Evolutionary conservation across 2,888 invertebrate species (phyloP), one percentile per base, ranked within the genome.

Genomic region (Lissocephala sabroskyi): DNA sequence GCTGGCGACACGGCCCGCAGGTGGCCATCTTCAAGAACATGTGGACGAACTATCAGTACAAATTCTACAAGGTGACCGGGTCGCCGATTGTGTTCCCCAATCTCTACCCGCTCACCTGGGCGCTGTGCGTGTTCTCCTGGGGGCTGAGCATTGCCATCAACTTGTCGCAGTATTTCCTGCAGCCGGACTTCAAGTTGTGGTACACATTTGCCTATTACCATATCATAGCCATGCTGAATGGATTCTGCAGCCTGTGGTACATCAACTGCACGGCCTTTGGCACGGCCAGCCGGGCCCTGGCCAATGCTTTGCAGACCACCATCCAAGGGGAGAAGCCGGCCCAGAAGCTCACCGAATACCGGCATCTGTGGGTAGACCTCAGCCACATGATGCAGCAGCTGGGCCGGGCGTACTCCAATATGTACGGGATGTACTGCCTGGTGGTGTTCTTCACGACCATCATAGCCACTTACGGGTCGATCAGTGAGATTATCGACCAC

Each of bases 331-430:
- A 88, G 5, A 88, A 90, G 60, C 89, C 91, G 0, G 89, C 91
- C 0, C 83, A 87, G 52, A 88, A 89, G 64, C 81, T 92, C 23
- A 89, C 89, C 0, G 89, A 91, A 75, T 90, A 89, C 79, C 86
- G 91, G 10, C 89, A 90, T 78, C 84, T 90, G 14, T 89, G 90
- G 90, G 90, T 91, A 1, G 91, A 92, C 68, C 82, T 92, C 17
- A 91, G 91, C 2, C 91, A 91, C 62, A 90, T 91, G 90, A 91
- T 91, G 91, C 91, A 92, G 78, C 91, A 92, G 77, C 82, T 91
- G 63, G 91, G 89, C 35, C 85, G 89, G 39, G 91, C 91, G 0
- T 92, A 92, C 76, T 91, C 91, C 42, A 91, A 91, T 63, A 91
- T 91, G 91, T 92, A 92, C 60, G 90, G 90, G 7, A 90, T 92